These are phyloP conservation scores for Hymenopus coronatus DNA, from an alignment of 2,888 invertebrate genomes.

Conservation along the genomic window DNA sequence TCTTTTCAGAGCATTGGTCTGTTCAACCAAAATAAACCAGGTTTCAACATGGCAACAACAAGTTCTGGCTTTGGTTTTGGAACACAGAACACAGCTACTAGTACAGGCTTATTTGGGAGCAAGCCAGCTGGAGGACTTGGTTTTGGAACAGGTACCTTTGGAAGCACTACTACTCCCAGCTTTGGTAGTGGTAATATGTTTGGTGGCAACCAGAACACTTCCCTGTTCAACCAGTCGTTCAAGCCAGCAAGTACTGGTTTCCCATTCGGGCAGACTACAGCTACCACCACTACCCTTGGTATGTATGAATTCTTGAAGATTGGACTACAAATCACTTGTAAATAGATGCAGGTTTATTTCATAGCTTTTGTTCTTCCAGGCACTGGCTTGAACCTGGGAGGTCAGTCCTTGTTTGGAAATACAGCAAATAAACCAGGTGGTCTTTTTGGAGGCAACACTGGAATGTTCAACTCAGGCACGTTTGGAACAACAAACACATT, in stretches of 20 bases:
- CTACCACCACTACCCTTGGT: slow-evolving; percentile 39
- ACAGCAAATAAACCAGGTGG: slow-evolving; percentile 48
- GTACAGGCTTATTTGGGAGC: slow-evolving; percentile 53
- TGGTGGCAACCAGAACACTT: slow-evolving; percentile 42
- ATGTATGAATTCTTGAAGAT: slow-evolving; percentile 2
- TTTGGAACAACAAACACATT: slow-evolving; percentile 46
- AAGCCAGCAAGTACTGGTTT: slow-evolving; percentile 44
- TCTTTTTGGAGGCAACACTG: slow-evolving; percentile 50
- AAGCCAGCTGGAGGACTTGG: slow-evolving; percentile 41
- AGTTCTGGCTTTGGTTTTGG: slow-evolving; percentile 37
- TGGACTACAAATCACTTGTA: slow-evolving; percentile 30
- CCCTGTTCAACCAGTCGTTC: slow-evolving; percentile 50
- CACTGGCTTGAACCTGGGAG: slow-evolving; percentile 37
- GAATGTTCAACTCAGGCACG: slow-evolving; percentile 42
- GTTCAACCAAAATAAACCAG: slow-evolving; percentile 47
- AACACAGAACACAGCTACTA: slow-evolving; percentile 36
- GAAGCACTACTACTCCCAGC: slow-evolving; percentile 50
- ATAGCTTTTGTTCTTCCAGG: slow-evolving; percentile 39
- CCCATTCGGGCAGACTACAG: slow-evolving; percentile 36
- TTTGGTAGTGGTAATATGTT: slow-evolving; percentile 52
- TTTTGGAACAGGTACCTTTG: slow-evolving; percentile 39
- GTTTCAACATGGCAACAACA: slow-evolving; percentile 41
- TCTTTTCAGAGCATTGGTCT: slow-evolving; percentile 44
- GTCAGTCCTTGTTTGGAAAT: slow-evolving; percentile 50
- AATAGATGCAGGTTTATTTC: slow-evolving; percentile 42